These are phyloP conservation scores for Spodoptera exigua DNA, from an alignment of 2,888 invertebrate species.

Conservation along the genomic window DNA sequence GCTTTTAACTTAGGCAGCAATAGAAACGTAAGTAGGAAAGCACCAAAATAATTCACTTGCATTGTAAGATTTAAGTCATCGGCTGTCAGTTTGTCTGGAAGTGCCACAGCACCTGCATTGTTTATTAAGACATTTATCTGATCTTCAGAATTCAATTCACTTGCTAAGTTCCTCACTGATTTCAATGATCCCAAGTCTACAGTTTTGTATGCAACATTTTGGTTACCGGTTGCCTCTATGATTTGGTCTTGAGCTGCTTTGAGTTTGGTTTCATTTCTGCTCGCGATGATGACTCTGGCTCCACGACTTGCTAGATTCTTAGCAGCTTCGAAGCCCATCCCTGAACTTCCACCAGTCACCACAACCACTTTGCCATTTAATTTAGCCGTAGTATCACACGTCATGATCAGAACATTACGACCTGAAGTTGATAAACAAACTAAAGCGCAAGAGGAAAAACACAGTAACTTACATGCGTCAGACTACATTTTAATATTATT, in stretches of 20 bases:
- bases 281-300: slow-evolving; percentile 86
- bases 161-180: slow-evolving; percentile 88
- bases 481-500: slow-evolving; percentile 50
- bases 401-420: slow-evolving; percentile 48
- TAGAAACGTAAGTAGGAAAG: slow-evolving; percentile 92
- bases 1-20: slow-evolving; percentile 87
- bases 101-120: slow-evolving; percentile 88
- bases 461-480: slow-evolving; percentile 37
- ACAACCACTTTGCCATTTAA: slow-evolving; percentile 79
- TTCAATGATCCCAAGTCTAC: slow-evolving; percentile 83
- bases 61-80: slow-evolving; percentile 91
- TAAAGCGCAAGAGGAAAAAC: slow-evolving; percentile 55
- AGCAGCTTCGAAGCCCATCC: slow-evolving; percentile 82
- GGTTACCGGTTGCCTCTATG: slow-evolving; percentile 71
- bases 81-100: slow-evolving; percentile 84
- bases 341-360: slow-evolving; percentile 82
- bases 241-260: slow-evolving; percentile 74
- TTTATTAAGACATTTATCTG: slow-evolving; percentile 88
- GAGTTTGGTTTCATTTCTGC: slow-evolving; percentile 83
- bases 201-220: slow-evolving; percentile 69
- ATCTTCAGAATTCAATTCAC: slow-evolving; percentile 75
- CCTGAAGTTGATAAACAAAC: slow-evolving; percentile 36
- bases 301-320: slow-evolving; percentile 82
- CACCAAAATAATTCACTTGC: slow-evolving; percentile 93
- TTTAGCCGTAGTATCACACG: slow-evolving; percentile 68